Base-by-base conservation (phyloP, 2,797 vertebrate species). In the Sebastes diploproa region DNA sequence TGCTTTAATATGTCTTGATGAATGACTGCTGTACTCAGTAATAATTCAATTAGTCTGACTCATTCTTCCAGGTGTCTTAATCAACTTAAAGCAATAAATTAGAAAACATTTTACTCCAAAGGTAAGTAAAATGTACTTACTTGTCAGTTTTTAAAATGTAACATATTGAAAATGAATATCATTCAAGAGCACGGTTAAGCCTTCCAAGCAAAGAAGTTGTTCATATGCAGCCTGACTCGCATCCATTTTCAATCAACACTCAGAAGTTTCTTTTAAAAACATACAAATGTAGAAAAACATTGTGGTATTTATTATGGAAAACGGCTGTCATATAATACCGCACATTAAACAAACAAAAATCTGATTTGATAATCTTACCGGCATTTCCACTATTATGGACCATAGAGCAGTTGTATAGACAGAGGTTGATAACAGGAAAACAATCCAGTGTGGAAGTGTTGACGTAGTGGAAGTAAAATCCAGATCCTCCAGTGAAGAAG, bases 401-500 rank as follows among this genome's bases (percentile, higher is more conserved):
- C 59, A 36, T 2, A 27, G 65, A 79, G 62, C 63, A 50, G 29
- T 63, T 82, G 61, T 59, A 54, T 46, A 34, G 58, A 27, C 10
- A 74, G 59, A 80, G 18, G 69, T 42, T 65, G 42, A 77, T 6
- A 13, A 77, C 36, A 58, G 42, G 32, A 59, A 58, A 42, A 82
- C 75, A 86, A 88, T 91, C 89, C 88, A 82, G 72, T 60, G 22
- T 76, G 58, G 54, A 64, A 67, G 70, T 2, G 3, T 3, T 62
- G 71, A 75, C 18, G 79, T 66, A 46, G 56, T 29, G 27, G 52
- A 62, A 70, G 77, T 90, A 78, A 72, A 84, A 91, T 91, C 90
- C 86, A 63, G 54, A 70, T 68, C 65, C 23, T 86, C 75, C 50
- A 71, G 82, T 50, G 50, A n/a, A 42, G 65, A 34, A 77, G 69